Conservation (phyloP, 1,140 invertebrate genomes). For the Drosophila truncata region DNA sequence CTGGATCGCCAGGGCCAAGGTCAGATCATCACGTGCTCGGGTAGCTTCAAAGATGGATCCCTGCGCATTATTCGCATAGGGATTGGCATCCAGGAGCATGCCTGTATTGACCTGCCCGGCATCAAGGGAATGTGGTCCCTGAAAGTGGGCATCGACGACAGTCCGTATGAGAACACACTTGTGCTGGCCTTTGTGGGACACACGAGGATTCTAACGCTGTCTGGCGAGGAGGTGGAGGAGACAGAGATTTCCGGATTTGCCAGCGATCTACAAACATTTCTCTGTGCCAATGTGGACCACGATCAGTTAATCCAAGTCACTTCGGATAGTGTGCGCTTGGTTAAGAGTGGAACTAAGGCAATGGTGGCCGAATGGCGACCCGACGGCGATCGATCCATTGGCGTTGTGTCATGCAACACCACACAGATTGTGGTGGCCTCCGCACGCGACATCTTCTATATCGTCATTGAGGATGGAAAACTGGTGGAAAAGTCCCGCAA, state of each 20-base stretch:
- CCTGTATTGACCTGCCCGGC: slow-evolving; percentile 97
- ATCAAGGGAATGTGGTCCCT: slow-evolving; percentile 99
- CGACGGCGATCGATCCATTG: slow-evolving; percentile 91
- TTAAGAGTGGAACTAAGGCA: slow-evolving; percentile 89
- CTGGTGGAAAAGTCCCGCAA: slow-evolving; percentile 87
- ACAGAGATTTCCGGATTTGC: slow-evolving; percentile 96
- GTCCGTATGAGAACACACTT: slow-evolving; percentile 92
- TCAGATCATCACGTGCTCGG: slow-evolving; percentile 98
- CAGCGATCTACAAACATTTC: slow-evolving; percentile 96
- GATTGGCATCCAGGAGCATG: slow-evolving; percentile 99
- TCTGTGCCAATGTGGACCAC: slow-evolving; percentile 94
- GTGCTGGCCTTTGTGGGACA: slow-evolving; percentile 98
- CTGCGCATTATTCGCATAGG: slow-evolving; percentile 98
- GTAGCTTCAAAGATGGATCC: slow-evolving; percentile 98
- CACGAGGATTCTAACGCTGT: slow-evolving; percentile 94
- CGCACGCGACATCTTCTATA: slow-evolving; percentile 95
- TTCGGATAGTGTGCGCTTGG: slow-evolving; percentile 89
- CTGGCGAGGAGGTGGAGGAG: slow-evolving; percentile 98
- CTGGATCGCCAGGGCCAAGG: slow-evolving; percentile 98
- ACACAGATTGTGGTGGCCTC: slow-evolving; percentile 95
- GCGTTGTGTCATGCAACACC: slow-evolving; percentile 94
- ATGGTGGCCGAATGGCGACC: slow-evolving; percentile 93
- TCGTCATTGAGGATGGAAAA: slow-evolving; percentile 91
- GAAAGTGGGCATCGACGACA: slow-evolving; percentile 88
- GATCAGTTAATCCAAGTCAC: slow-evolving; percentile 90